Conservation (phyloP, 2,888 invertebrate species). For the Euzophera pinguis region DNA sequence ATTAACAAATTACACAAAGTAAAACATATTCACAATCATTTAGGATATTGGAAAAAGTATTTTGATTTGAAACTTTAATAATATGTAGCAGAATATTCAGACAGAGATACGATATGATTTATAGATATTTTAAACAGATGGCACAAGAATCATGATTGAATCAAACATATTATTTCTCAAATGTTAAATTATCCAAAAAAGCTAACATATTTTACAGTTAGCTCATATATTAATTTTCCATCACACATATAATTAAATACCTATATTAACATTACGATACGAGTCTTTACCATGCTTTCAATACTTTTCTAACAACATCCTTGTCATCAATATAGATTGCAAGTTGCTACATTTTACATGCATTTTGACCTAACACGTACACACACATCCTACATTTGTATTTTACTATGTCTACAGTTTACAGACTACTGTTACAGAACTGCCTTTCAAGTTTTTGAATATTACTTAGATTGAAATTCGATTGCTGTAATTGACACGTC, state of each 20-base stretch:
- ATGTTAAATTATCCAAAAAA: no score
- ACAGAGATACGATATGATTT: no score
- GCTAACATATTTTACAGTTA: constrained; percentile 27
- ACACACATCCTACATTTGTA: constrained; percentile 46
- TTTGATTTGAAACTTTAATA: no score
- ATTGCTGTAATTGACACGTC: neutral
- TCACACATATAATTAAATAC: constrained; percentile 19
- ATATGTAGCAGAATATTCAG: no score
- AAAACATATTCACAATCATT: neutral
- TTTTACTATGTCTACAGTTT: constrained; percentile 46
- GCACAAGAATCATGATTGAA: no score
- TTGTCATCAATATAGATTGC: constrained; percentile 31
- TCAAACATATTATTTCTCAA: neutral
- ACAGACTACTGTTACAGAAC: constrained; percentile 35
- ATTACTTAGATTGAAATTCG: constrained; percentile 1
- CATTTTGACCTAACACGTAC: constrained; percentile 59
- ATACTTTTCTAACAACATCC: constrained; percentile 38
- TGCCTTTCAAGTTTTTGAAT: constrained; percentile 22
- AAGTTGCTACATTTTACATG: constrained; percentile 60
- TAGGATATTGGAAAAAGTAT: no score
- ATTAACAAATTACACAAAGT: no score
- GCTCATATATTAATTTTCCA: constrained; percentile 22
- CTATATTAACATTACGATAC: constrained; percentile 25
- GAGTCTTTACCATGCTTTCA: constrained; percentile 40
- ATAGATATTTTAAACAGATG: no score